Percentiles rank a stretch among this genome's conserved stretches.
These are phyloP conservation scores for Macropodus opercularis DNA, from an alignment of 2,797 vertebrate species.

Conservation along the genomic window DNA sequence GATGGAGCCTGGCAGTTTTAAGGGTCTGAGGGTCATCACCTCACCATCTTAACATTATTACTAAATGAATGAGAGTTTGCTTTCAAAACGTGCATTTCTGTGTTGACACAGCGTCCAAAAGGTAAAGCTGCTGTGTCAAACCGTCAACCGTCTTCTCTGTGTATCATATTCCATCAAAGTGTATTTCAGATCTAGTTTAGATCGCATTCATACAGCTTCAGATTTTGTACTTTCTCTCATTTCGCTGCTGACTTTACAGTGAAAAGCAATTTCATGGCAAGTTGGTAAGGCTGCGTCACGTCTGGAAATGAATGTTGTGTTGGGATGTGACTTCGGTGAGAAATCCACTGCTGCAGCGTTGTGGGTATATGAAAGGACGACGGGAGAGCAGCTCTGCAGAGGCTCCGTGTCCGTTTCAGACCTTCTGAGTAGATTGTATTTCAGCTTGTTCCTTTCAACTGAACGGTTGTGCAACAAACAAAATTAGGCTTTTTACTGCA, in stretches of 20 bases:
- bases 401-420: constrained; percentile 56
- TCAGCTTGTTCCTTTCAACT: constrained; percentile 53
- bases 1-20: background rate
- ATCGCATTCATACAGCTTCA: constrained; percentile 30
- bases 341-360: constrained; percentile 14
- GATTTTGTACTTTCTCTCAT: constrained; percentile 37
- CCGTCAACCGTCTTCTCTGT: constrained; percentile 8
- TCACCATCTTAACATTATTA: background rate
- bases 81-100: background rate
- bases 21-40: background rate
- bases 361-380: constrained; percentile 36
- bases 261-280: constrained; percentile 69
- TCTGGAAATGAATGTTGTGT: constrained; percentile 58
- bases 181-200: constrained; percentile 50
- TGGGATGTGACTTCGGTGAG: constrained; percentile 29
- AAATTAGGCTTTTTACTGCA: no score
- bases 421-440: constrained; percentile 57
- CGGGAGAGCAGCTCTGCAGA: constrained; percentile 44
- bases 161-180: constrained; percentile 22
- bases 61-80: background rate
- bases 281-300: constrained; percentile 46
- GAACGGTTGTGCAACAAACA: constrained; percentile 50
- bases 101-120: background rate
- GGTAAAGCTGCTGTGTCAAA: background rate
- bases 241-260: constrained; percentile 36